These are phyloP conservation scores for Gnathonemus longibarbis DNA, from an alignment of 2,113 vertebrate species.

Conservation along the genomic window DNA sequence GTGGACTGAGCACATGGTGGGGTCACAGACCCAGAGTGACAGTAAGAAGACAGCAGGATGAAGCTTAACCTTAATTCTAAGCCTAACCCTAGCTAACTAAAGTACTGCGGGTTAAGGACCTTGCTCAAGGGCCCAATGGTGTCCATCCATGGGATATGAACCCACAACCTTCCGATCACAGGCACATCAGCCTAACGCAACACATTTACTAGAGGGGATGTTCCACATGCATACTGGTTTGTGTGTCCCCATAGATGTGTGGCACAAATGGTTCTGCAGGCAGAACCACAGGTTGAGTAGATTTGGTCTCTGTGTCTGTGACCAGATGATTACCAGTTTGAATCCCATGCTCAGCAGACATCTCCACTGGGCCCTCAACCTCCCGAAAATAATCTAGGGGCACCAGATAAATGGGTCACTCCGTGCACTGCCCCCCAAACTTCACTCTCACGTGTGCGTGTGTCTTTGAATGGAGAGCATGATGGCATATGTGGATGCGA, in stretches of 20 bases:
- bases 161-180: neutral
- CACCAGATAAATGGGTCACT: neutral
- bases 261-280: neutral
- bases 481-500: neutral
- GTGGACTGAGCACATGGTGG: neutral
- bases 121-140: neutral
- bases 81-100: neutral
- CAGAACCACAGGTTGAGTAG: neutral
- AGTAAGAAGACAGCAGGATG: neutral
- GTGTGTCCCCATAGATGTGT: neutral
- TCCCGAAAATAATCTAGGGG: neutral
- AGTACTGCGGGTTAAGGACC: neutral
- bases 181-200: neutral
- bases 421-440: neutral
- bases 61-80: neutral
- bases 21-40: neutral
- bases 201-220: neutral
- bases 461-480: neutral
- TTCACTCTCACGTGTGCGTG: neutral
- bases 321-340: neutral
- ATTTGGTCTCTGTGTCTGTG: neutral
- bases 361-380: neutral
- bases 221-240: neutral
- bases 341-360: neutral
- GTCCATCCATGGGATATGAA: neutral